Evolutionary conservation across 2,797 vertebrate genomes (phyloP).

Genomic region (Agapornis canus): DNA sequence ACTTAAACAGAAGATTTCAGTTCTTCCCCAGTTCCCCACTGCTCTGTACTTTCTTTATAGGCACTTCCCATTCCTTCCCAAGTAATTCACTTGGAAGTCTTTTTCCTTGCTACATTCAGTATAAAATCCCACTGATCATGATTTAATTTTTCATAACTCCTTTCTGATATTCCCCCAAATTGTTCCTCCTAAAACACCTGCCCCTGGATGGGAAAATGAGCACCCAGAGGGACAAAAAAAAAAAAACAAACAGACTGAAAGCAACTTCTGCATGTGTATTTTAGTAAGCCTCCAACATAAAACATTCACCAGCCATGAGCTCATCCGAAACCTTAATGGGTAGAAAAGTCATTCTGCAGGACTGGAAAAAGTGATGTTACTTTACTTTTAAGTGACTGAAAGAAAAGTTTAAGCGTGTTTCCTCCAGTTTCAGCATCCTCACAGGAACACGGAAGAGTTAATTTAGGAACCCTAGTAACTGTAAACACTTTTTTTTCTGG

Average conservation of each 20-base stretch:
- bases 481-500: background rate
- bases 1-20: background rate
- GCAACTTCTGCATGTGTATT: background rate
- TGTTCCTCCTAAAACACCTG: background rate
- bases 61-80: background rate
- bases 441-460: background rate
- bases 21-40: background rate
- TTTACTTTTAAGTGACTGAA: background rate
- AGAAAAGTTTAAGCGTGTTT: background rate
- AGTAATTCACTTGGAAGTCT: background rate
- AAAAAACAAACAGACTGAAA: background rate
- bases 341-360: background rate
- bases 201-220: background rate
- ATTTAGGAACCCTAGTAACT: background rate
- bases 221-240: background rate
- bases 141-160: background rate
- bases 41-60: background rate
- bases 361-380: constrained; percentile 37
- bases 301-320: constrained; percentile 3
- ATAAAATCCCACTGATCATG: fast-evolving
- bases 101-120: background rate
- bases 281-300: background rate
- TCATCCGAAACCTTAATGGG: background rate
- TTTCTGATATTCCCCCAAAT: background rate
- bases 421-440: background rate